Evolutionary conservation across 2,113 vertebrate genomes (phyloP).

Genomic region (Myocastor coypus): DNA sequence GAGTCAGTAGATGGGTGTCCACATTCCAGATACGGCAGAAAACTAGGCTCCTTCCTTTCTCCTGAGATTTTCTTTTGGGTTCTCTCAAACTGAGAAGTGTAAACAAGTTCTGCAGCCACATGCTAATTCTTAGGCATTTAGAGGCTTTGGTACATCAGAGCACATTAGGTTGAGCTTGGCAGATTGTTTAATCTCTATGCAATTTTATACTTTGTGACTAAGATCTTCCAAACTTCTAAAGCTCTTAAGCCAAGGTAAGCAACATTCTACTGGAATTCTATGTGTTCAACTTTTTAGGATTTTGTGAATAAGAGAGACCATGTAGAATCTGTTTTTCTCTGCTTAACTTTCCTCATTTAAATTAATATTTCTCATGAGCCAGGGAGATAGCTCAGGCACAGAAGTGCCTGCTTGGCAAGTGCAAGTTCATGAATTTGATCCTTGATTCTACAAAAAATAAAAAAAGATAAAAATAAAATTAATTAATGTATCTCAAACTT

Average conservation of each 20-base stretch:
- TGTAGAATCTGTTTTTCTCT: neutral
- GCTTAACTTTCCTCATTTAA: neutral
- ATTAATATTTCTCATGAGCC: too few relatives aligned
- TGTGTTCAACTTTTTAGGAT: neutral
- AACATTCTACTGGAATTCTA: neutral
- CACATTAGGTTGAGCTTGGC: neutral
- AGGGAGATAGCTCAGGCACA: too few relatives aligned
- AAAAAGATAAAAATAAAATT: too few relatives aligned
- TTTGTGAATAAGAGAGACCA: neutral
- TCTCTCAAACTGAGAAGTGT: neutral
- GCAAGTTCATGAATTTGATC: too few relatives aligned
- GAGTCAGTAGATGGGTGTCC: neutral
- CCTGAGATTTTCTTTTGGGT: neutral
- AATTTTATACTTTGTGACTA: neutral
- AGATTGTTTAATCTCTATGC: neutral
- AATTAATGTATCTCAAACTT: neutral
- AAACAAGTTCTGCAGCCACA: neutral
- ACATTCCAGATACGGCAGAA: neutral
- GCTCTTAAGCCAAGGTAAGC: neutral
- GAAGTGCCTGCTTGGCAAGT: too few relatives aligned
- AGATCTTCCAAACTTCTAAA: neutral
- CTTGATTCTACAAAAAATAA: too few relatives aligned
- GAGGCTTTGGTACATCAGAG: neutral
- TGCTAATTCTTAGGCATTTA: neutral
- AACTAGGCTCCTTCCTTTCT: neutral